Evolutionary conservation across 2,113 vertebrate species (phyloP).

Genomic region (Carassius auratus): DNA sequence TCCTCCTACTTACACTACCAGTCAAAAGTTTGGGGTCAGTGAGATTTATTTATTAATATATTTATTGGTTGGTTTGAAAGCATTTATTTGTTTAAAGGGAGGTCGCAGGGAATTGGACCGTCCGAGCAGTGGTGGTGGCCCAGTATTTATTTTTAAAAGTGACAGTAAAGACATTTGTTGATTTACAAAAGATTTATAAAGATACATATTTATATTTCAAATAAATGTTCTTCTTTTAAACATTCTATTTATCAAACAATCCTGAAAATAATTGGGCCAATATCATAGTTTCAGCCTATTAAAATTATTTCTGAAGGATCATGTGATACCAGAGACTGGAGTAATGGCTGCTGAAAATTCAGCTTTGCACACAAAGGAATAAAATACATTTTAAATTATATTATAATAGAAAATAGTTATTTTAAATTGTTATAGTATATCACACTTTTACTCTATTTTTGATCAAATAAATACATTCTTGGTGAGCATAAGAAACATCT

Average conservation of each 20-base stretch:
- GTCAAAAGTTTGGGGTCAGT: neutral
- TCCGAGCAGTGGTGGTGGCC: too few species aligned
- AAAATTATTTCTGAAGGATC: neutral
- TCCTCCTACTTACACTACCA: neutral
- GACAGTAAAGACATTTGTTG: too few species aligned
- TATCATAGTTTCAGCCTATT: neutral
- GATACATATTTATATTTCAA: neutral
- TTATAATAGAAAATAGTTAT: neutral
- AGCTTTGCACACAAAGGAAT: neutral
- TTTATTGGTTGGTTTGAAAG: neutral
- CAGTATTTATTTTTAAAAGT: neutral
- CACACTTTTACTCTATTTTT: neutral
- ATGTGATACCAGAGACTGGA: neutral
- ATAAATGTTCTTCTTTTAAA: neutral
- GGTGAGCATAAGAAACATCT: neutral
- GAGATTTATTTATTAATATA: neutral
- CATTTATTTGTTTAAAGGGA: neutral
- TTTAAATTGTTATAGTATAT: neutral
- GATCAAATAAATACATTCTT: neutral
- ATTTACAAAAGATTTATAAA: neutral
- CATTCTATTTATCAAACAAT: neutral
- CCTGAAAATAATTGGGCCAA: neutral
- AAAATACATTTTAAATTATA: neutral
- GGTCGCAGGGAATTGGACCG: too few species aligned
- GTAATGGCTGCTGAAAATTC: neutral